These are phyloP conservation scores for Miichthys miiuy DNA, from an alignment of 2,797 vertebrate genomes.

Conservation along the genomic window DNA sequence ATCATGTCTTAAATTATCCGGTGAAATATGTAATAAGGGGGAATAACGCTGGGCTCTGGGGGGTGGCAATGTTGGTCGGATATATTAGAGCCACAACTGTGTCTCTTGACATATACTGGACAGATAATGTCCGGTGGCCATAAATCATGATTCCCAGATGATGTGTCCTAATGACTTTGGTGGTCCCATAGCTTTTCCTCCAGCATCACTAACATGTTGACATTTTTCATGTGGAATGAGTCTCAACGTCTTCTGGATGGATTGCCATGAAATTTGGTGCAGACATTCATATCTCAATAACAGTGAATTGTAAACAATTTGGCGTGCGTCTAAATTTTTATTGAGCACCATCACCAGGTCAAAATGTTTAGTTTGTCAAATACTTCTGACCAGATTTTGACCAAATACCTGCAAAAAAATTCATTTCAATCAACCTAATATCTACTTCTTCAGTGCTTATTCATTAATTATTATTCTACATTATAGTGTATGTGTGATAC, in stretches of 20 bases:
- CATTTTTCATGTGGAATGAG: neutral
- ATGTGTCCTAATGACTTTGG: neutral
- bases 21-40: neutral
- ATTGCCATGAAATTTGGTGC: neutral
- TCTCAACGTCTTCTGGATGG: neutral
- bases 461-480: too few relatives aligned
- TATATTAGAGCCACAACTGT: neutral
- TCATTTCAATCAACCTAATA: neutral
- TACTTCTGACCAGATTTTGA: neutral
- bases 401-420: neutral
- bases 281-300: neutral
- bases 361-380: neutral
- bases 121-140: neutral
- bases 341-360: too few relatives aligned
- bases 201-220: neutral
- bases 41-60: neutral
- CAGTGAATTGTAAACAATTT: neutral
- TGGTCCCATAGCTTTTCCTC: neutral
- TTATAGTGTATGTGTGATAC: neutral
- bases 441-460: neutral
- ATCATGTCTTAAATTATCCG: neutral
- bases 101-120: neutral
- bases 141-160: neutral
- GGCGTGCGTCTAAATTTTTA: neutral
- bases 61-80: too few relatives aligned